phyloP scores from a whole-genome alignment of 2,797 vertebrate species.

The Anguilla pacifica region DNA sequence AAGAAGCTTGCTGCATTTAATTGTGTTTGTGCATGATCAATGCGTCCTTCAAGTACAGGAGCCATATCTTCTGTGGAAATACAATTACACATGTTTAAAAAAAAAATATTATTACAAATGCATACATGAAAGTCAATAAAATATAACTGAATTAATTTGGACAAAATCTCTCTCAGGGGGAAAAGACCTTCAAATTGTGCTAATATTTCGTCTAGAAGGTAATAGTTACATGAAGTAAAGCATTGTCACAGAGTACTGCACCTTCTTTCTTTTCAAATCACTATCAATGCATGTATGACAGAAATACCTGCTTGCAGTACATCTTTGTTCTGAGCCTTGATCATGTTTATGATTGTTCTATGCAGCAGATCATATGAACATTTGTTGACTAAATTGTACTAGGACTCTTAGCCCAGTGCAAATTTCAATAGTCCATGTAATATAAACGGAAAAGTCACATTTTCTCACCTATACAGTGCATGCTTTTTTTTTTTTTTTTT shows the following conservation, averaged over 20 bases:
- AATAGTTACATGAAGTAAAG: background rate
- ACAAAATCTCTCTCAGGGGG: background rate
- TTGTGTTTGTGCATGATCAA: background rate
- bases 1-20: background rate
- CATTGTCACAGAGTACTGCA: too few relatives aligned
- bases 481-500: background rate
- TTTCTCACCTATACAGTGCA: background rate
- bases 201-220: background rate
- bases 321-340: background rate
- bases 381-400: background rate
- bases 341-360: background rate
- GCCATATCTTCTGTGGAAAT: background rate
- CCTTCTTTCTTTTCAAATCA: background rate
- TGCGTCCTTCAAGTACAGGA: background rate
- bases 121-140: background rate
- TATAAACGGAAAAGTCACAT: background rate
- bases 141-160: background rate
- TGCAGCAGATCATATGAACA: background rate
- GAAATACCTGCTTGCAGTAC: background rate
- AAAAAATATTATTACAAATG: background rate
- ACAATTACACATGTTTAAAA: background rate
- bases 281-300: background rate
- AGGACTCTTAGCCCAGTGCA: background rate
- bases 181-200: background rate
- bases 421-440: background rate